Base-by-base conservation (phyloP, 2,113 vertebrate species). In the Alligator mississippiensis region DNA sequence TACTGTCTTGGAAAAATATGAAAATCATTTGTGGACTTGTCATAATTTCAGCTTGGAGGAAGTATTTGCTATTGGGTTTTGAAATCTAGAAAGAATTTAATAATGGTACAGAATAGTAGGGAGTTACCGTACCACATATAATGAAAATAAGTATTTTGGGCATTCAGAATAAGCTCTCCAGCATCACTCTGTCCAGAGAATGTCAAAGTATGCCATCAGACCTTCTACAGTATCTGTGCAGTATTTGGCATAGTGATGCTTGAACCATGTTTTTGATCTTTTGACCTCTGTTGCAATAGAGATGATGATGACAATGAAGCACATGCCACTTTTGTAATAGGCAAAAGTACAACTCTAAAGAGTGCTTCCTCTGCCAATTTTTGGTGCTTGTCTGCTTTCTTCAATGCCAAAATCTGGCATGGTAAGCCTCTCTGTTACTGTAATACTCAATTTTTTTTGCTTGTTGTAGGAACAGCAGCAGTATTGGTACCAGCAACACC, bases 401-500 rank as follows among this genome's bases (percentile, higher is more conserved):
- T 89, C 10, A 85, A 64, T 83, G 70, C 61, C 25, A 75, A 62
- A 19, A 62, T 70, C 30, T 22, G 30, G 17, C 38, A 34, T 68
- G 8, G 55, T 91, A 89, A 89, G 34, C 10, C 0, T 80, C 28
- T 0, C 18, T 79, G 90, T 85, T 80, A 68, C 22, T 4, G 0
- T 82, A 58, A 87, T 95, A 24, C 25, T 81, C 47, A 54, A 4
- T 92, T 62, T 95, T 89, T 21, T 92, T 80, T 87, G 4, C 96
- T 70, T 88, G 0, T 92, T 96, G 16, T 94, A 99, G 99, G 98
- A 99, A 28, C 99, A 99, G 90, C 99, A 99, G 93, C 99, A 99
- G 34, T 99, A 98, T 94, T 99, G 99, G 99, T 99, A 99, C 93
- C 98, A 99, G 89, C 99, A 99, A 87, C 99, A 99, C 96, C 96